Conservation (phyloP, 2,888 invertebrate species). For the Tridacna gigas region DNA sequence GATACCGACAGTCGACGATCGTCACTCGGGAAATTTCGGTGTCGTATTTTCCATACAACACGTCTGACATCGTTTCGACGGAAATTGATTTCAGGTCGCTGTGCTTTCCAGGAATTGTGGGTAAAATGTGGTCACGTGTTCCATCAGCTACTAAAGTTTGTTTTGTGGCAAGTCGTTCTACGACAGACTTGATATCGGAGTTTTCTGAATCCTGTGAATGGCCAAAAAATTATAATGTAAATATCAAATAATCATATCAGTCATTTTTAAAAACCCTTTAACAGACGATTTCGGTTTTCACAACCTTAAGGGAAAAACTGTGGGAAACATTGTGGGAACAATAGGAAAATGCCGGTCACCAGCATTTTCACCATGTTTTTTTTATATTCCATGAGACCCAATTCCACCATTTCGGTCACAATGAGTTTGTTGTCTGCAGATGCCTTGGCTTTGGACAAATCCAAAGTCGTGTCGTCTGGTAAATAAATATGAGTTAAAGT, state of each 20-base stretch:
- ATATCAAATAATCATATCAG: too few relatives aligned
- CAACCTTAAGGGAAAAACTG: too few relatives aligned
- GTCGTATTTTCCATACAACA: constrained; percentile 42
- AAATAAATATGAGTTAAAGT: too few relatives aligned
- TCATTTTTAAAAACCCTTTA: too few relatives aligned
- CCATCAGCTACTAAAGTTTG: constrained; percentile 52
- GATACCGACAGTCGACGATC: constrained; percentile 58
- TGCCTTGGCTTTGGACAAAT: too few relatives aligned
- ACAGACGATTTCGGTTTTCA: too few relatives aligned
- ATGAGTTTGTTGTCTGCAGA: too few relatives aligned
- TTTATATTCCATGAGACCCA: too few relatives aligned
- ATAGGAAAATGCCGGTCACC: neutral
- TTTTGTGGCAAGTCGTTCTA: constrained; percentile 47
- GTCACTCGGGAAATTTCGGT: constrained; percentile 33
- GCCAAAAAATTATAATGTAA: too few relatives aligned
- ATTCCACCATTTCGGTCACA: too few relatives aligned
- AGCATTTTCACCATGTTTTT: neutral
- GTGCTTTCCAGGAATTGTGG: constrained; percentile 74
- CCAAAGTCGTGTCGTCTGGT: too few relatives aligned
- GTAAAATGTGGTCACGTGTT: constrained; percentile 69
- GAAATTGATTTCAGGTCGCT: constrained; percentile 79
- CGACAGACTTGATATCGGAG: constrained; percentile 47
- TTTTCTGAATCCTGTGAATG: neutral
- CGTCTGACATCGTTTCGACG: constrained; percentile 64
- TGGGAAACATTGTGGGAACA: neutral